phyloP scores from a whole-genome alignment of 1,140 invertebrate genomes.

The Octopus bimaculoides region DNA sequence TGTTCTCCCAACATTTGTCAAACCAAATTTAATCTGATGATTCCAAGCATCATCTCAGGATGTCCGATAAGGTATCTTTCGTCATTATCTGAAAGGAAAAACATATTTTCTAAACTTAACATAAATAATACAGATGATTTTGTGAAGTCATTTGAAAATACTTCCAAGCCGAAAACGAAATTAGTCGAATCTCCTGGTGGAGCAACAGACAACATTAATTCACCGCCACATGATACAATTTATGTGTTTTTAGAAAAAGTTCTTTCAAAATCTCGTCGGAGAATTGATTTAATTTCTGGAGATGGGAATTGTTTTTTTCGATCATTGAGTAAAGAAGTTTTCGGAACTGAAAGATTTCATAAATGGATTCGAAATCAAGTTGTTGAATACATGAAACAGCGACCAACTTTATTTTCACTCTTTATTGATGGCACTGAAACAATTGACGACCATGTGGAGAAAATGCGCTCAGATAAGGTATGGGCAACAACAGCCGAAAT shows the following conservation, averaged over 20 bases:
- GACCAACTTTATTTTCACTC: slow-evolving; percentile 39
- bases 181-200: too few relatives aligned
- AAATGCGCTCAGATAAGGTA: slow-evolving; percentile 34
- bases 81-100: too few relatives aligned
- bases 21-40: too few relatives aligned
- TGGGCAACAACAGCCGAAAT: slow-evolving; percentile 51
- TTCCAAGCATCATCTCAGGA: too few relatives aligned
- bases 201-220: too few relatives aligned
- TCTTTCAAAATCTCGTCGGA: slow-evolving; percentile 27
- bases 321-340: slow-evolving; percentile 47
- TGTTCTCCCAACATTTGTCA: too few relatives aligned
- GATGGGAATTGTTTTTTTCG: slow-evolving; percentile 54
- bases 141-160: too few relatives aligned
- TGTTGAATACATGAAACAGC: slow-evolving; percentile 39
- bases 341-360: slow-evolving; percentile 43
- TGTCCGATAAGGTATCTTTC: too few relatives aligned
- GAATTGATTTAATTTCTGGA: slow-evolving; percentile 45
- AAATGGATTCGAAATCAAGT: slow-evolving; percentile 40
- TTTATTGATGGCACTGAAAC: slow-evolving; percentile 36
- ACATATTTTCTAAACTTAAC: too few relatives aligned
- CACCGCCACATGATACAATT: neutral
- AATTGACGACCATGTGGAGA: slow-evolving; percentile 33
- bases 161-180: too few relatives aligned
- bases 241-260: neutral
- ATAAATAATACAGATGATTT: too few relatives aligned